A percentile compares a stretch with the other conserved stretches of the same genome.
phyloP scores from a whole-genome alignment of 2,888 invertebrate genomes.

The Pteria penguin region DNA sequence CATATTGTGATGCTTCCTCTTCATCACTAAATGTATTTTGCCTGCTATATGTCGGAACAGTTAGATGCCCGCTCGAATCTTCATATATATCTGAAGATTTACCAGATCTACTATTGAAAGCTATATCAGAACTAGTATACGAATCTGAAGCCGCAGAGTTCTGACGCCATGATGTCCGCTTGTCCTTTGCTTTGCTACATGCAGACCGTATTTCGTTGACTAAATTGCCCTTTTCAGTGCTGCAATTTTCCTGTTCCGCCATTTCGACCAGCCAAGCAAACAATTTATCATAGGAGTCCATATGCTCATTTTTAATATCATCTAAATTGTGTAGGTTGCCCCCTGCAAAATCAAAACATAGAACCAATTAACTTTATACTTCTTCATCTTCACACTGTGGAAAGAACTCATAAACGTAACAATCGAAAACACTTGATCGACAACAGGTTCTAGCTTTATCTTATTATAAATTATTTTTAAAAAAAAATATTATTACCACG shows the following conservation, averaged over 20 bases:
- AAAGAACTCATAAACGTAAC: no score
- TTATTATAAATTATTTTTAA: no score
- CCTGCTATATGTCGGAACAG: conserved; percentile 27
- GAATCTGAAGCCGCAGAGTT: conserved; percentile 55
- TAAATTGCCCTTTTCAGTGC: conserved; percentile 54
- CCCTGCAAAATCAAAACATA: no score
- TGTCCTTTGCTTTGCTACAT: conserved; percentile 33
- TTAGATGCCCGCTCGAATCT: conserved; percentile 7
- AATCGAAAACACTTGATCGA: no score
- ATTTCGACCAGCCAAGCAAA: conserved; percentile 69
- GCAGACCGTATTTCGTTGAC: conserved; percentile 58
- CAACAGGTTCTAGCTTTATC: no score
- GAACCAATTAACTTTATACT: no score
- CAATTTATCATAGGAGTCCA: conserved; percentile 66
- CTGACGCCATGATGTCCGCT: conserved; percentile 33
- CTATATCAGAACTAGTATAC: conserved; percentile 50
- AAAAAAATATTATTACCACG: no score
- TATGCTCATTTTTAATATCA: conserved; percentile 15
- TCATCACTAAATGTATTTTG: conserved; percentile 48
- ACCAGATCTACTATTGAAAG: conserved; percentile 25
- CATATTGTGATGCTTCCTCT: conserved; percentile 19
- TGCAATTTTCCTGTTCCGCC: conserved; percentile 65
- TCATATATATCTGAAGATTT: conserved; percentile 22
- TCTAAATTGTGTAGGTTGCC: neutral
- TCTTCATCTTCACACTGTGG: no score